Conservation (phyloP, 2,797 vertebrate species). For the Notoglanidium macrostoma region DNA sequence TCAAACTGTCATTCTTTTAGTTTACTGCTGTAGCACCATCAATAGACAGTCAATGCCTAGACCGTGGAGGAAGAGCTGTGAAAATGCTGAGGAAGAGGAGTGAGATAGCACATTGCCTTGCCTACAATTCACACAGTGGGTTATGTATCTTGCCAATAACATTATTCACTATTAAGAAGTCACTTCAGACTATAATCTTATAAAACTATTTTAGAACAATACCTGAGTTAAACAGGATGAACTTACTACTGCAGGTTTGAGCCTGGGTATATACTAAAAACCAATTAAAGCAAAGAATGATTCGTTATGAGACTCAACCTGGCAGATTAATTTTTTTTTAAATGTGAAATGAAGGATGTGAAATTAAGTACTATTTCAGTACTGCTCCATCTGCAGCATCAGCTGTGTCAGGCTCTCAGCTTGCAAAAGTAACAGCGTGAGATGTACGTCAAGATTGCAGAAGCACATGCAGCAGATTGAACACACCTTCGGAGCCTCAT, state of each 20-base stretch:
- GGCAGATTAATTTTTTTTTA: background rate
- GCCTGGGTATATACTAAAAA: background rate
- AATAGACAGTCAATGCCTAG: slow-evolving; percentile 50
- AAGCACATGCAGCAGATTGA: background rate
- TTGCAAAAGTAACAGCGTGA: background rate
- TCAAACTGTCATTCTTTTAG: slow-evolving; percentile 57
- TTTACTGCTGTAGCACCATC: slow-evolving; percentile 40
- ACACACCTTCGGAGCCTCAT: background rate
- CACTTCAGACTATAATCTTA: background rate
- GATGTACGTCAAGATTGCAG: background rate
- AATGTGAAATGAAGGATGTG: background rate
- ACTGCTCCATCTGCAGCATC: background rate
- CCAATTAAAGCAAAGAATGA: background rate
- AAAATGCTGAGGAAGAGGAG: background rate
- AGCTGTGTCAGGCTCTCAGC: slow-evolving; percentile 24
- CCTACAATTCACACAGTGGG: background rate
- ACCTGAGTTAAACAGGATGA: background rate
- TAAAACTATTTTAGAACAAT: background rate
- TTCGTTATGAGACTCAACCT: background rate
- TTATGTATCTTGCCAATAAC: slow-evolving; percentile 10
- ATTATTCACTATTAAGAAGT: background rate
- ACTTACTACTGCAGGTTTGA: background rate
- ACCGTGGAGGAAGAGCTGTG: slow-evolving; percentile 3
- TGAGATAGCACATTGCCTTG: background rate
- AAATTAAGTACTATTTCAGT: background rate